phyloP scores from a whole-genome alignment of 2,888 invertebrate species.

The Drosophila cognata region DNA sequence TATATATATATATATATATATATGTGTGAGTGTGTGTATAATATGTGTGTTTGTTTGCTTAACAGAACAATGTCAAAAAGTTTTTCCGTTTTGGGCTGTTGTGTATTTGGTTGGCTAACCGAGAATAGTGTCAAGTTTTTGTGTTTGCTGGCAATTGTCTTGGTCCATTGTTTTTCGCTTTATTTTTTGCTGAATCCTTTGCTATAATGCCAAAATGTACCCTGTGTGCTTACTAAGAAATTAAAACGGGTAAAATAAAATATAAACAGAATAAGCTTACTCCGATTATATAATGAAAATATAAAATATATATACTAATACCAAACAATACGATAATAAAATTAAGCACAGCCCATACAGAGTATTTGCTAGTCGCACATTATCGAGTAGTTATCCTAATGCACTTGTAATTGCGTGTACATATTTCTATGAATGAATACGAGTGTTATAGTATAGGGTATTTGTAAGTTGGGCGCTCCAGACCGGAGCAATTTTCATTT shows the following conservation, averaged over 20 bases:
- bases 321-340: no score
- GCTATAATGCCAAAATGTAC: background rate
- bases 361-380: background rate
- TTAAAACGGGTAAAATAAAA: background rate
- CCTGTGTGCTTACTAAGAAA: background rate
- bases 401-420: background rate
- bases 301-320: background rate
- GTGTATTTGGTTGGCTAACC: conserved; percentile 37
- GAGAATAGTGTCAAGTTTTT: conserved; percentile 69
- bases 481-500: background rate
- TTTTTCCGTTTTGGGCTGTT: conserved; percentile 49
- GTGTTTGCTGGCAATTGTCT: conserved; percentile 48
- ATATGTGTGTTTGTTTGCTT: conserved; percentile 21
- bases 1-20: conserved; percentile 17
- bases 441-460: background rate
- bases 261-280: background rate
- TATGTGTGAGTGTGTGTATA: background rate
- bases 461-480: background rate
- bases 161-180: conserved; percentile 42
- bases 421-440: background rate
- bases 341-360: background rate
- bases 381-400: no score
- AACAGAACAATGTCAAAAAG: conserved; percentile 59
- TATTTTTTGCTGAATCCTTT: conserved; percentile 5
- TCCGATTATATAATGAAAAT: background rate